phyloP scores from a whole-genome alignment of 2,113 vertebrate genomes.

The Hyaena hyaena region DNA sequence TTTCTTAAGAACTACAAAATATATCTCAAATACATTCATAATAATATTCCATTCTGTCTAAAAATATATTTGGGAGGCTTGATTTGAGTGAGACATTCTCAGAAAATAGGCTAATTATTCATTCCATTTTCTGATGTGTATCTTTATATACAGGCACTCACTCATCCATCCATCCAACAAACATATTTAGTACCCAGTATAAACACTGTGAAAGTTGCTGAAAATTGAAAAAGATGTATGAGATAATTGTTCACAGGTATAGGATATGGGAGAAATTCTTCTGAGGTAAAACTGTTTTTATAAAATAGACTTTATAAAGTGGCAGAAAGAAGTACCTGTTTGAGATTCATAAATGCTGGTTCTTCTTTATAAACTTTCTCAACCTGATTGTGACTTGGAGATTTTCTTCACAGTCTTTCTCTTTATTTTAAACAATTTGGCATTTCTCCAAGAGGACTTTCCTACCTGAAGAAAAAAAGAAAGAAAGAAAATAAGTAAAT shows the following conservation, averaged over 20 bases:
- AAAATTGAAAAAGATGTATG: neutral
- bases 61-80: conserved; percentile 47
- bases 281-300: conserved; percentile 30
- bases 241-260: neutral
- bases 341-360: neutral
- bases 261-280: neutral
- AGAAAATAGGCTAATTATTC: neutral
- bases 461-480: neutral
- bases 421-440: neutral
- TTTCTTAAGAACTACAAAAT: conserved; percentile 38
- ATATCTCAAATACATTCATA: neutral
- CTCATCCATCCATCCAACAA: neutral
- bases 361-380: neutral
- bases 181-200: neutral
- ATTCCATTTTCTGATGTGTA: neutral
- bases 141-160: neutral
- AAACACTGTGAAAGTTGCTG: neutral
- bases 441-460: neutral
- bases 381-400: neutral
- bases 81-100: conserved; percentile 2
- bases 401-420: neutral
- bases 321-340: neutral
- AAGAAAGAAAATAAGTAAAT: neutral
- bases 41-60: neutral
- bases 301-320: conserved; percentile 30